A percentile compares a stretch with the other conserved stretches of the same genome.
phyloP scores from a whole-genome alignment of 30 jellyfish, hydroid and myxozoan species.

The Hydractinia symbiolongicarpus region DNA sequence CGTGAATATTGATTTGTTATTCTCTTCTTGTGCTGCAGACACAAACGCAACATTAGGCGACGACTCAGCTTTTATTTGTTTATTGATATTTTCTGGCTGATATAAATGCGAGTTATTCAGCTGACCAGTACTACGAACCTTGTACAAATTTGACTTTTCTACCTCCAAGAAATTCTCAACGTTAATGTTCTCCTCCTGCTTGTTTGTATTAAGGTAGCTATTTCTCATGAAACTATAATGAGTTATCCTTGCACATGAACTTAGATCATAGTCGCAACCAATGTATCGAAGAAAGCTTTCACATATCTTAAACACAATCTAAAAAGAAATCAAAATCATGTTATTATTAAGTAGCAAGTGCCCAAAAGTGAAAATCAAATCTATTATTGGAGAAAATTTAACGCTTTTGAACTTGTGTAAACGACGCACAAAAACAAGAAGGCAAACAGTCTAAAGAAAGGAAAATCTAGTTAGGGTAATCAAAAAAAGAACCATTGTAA shows the following conservation, averaged over 20 bases:
- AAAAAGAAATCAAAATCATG: not conserved
- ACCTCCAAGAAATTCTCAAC: not conserved
- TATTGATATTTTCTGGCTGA: not conserved
- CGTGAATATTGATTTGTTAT: not conserved
- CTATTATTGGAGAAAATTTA: too few relatives aligned
- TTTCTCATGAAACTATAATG: slow-evolving; percentile 31
- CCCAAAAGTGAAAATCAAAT: too few relatives aligned
- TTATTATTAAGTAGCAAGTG: not conserved
- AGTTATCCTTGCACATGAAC: slow-evolving; percentile 15
- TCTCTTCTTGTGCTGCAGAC: not conserved
- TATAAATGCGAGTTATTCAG: not conserved
- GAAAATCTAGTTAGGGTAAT: too few relatives aligned
- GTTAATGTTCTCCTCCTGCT: not conserved
- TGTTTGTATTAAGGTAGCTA: not conserved
- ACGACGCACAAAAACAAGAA: too few relatives aligned
- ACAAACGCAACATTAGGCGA: slow-evolving; percentile 14
- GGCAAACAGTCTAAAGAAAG: too few relatives aligned
- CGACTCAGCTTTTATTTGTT: slow-evolving; percentile 14
- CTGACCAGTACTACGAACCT: slow-evolving; percentile 1
- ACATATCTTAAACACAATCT: slow-evolving; percentile 66
- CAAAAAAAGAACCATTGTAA: too few relatives aligned
- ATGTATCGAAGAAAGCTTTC: slow-evolving; percentile 65
- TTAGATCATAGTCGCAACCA: slow-evolving; percentile 49
- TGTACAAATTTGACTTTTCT: not conserved
- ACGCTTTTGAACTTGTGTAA: too few relatives aligned